A percentile compares a stretch with the other conserved stretches of the same genome.
Conservation (phyloP, 2,888 invertebrate species). For the Lissocephala sabroskyi region DNA sequence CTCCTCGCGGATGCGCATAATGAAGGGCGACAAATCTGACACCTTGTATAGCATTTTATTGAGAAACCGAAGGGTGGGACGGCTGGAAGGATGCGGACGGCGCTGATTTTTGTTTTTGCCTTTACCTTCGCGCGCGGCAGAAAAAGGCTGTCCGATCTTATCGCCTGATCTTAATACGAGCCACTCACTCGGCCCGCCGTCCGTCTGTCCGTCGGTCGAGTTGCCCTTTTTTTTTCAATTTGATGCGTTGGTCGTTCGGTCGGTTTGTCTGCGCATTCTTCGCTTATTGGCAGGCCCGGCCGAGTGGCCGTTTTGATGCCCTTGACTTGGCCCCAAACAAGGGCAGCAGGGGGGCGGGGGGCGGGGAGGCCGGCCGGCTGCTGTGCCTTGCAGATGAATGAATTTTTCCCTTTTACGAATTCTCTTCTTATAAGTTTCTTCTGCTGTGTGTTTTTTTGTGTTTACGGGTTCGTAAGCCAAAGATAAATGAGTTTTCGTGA, state of each 20-base stretch:
- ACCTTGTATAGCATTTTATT: slow-evolving; percentile 71
- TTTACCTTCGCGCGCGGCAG: slow-evolving; percentile 12
- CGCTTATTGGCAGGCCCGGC: slow-evolving; percentile 47
- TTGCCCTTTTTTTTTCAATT: slow-evolving; percentile 49
- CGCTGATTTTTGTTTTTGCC: slow-evolving; percentile 6
- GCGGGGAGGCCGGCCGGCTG: too few relatives aligned
- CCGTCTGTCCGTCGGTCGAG: background rate
- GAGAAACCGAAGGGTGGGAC: too few relatives aligned
- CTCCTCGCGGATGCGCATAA: slow-evolving; percentile 48
- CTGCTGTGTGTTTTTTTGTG: slow-evolving; percentile 23
- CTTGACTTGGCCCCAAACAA: too few relatives aligned
- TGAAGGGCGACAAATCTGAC: slow-evolving; percentile 73
- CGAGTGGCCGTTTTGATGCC: slow-evolving; percentile 11
- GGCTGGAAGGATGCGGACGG: too few relatives aligned
- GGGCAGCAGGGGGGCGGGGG: too few relatives aligned
- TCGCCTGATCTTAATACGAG: slow-evolving; percentile 69
- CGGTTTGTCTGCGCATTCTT: slow-evolving; percentile 43
- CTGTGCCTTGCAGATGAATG: slow-evolving; percentile 19
- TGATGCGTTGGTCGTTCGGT: slow-evolving; percentile 32
- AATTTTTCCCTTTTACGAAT: slow-evolving; percentile 8
- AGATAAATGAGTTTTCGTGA: slow-evolving; percentile 67
- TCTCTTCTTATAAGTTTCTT: background rate
- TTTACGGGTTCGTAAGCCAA: too few relatives aligned
- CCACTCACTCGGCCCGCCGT: slow-evolving; percentile 28
- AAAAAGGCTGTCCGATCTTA: slow-evolving; percentile 61